Conservation (phyloP, 2,888 invertebrate genomes). For the Epistrophe grossulariae region DNA sequence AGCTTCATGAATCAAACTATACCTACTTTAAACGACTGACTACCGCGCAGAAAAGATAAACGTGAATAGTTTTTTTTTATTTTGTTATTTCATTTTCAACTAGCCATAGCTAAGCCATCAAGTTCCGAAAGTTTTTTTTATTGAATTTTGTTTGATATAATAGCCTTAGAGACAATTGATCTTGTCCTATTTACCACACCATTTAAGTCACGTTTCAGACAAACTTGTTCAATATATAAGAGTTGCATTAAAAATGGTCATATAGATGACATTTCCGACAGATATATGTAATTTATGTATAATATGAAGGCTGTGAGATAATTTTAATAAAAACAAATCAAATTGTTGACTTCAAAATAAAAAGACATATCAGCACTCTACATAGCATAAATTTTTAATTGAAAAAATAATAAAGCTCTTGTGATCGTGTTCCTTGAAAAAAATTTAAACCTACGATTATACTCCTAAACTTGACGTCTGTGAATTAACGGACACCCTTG, state of each 20-base stretch:
- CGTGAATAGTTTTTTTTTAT: neutral
- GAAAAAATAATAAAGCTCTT: no score
- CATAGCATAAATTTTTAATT: no score
- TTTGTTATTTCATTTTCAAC: neutral
- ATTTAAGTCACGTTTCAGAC: constrained; percentile 13
- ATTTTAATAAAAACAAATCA: no score
- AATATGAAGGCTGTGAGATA: no score
- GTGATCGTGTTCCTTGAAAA: no score
- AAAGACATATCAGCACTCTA: no score
- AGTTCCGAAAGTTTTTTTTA: neutral
- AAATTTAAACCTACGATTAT: no score
- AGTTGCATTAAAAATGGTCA: neutral
- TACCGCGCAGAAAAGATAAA: neutral
- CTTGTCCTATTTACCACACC: constrained; percentile 12
- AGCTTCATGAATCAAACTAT: neutral
- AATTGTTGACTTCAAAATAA: no score
- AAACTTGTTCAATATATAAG: neutral
- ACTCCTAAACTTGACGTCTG: no score
- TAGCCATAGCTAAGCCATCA: no score
- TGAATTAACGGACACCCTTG: no score
- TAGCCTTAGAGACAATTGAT: neutral
- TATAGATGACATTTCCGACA: constrained; percentile 4
- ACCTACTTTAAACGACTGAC: neutral
- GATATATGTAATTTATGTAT: no score
- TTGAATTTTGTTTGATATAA: neutral